Base-by-base conservation (phyloP, 2,113 vertebrate genomes). In the Crypturellus undulatus region DNA sequence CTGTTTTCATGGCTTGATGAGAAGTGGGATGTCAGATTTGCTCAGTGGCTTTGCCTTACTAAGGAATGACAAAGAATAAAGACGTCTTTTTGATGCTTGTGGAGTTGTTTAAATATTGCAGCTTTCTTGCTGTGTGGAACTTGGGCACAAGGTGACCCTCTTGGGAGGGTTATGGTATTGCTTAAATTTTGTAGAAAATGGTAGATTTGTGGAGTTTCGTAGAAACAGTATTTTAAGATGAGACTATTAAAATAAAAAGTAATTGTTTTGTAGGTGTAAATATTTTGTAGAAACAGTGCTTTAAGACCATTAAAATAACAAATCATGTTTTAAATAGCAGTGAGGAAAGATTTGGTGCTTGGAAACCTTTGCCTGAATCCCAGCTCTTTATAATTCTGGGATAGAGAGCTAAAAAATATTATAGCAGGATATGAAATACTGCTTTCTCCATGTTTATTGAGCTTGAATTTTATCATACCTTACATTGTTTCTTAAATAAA, bases 21-120 rank as follows among this genome's bases (percentile, higher is more conserved):
- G 68, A 40, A 92, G 38, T 73, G 42, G 75, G 63, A 52, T 93
- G 64, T 90, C 32, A 95, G 68, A 76, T 68, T 71, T 94, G 43
- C 67, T 89, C 30, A 25, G 43, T 52, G 64, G 21, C 62, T 67
- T 79, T 58, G 80, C 60, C 72, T 72, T 62, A 51, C 24, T 78
- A 36, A 64, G 45, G 64, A 65, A 62, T 83, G 70, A 22, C 52
- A 40, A 58, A 62, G 75, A 79, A 91, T 71, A 65, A 71, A 30
- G 43, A 51, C 64, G 5, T 19, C 58, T 77, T 75, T 59, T 75
- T 86, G 59, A 32, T 54, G 30, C n/a, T 17, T 88, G 56, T 30
- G 58, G 32, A 63, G 75, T 79, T 67, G 8, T 56, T n/a, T 68
- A 90, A 82, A 51, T 83, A 78, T 30, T 17, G 14, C 12, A 69